Base-by-base conservation (phyloP, 2,797 vertebrate species). In the Novumbra hubbsi region DNA sequence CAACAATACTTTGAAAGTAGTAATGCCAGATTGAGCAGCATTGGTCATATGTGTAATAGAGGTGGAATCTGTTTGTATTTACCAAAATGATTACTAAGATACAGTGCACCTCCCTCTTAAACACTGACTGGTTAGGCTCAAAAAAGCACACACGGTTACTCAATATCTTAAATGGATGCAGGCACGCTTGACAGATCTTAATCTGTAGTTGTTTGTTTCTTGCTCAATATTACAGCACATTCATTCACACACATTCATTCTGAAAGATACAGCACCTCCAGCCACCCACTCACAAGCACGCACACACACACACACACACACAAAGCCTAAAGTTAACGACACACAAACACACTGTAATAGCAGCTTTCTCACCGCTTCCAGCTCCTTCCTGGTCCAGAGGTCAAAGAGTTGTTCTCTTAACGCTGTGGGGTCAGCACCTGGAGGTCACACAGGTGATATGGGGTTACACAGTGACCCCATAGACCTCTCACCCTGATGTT, bases 331-430 rank as follows among this genome's bases (percentile, higher is more conserved):
- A 19, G 24, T 72, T 71, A 64, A 86, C 64, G 76, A 72, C 45
- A 72, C 65, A 52, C 69, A 57, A 15, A 34, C 45, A 68, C 41
- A 63, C 16, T 79, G 78, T 73, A 80, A 82, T 83, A 81, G 77
- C 68, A 73, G 80, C 68, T 74, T 48, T 69, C 85, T 93, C 83
- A 94, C 93, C 91, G 70, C 86, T 80, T 86, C 82, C 68, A 90
- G 82, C 75, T 93, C 85, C 77, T 91, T 92, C 81, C 34, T 21
- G 84, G 63, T 83, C 92, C 93, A 94, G 28, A 88, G 83, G 60
- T 88, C 81, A 28, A 84, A 84, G 76, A 94, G 88, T 68, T 86
- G 74, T 65, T 90, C 88, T 76, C 75, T 87, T 80, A 95, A 84
- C 78, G 76, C 38, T 14, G 16, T 65, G 24, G 87, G 89, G 86